phyloP scores from a whole-genome alignment of 2,797 vertebrate genomes.

The Hypotaenidia okinawae region DNA sequence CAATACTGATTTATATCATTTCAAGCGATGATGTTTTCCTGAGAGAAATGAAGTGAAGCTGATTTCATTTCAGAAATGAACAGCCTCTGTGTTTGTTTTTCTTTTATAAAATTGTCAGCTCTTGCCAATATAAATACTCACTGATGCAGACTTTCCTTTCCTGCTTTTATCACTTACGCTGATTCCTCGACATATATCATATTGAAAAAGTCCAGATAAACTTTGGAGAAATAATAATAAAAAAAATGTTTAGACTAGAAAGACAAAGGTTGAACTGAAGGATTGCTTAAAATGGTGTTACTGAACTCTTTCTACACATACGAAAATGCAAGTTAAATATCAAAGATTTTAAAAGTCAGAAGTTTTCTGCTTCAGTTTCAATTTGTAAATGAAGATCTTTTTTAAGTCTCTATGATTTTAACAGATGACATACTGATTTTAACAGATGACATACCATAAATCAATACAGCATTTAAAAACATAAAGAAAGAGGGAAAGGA shows the following conservation, averaged over 20 bases:
- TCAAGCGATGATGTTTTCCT: slow-evolving; percentile 68
- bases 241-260: slow-evolving; percentile 72
- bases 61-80: slow-evolving; percentile 74
- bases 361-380: slow-evolving; percentile 14
- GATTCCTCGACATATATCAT: slow-evolving; percentile 81
- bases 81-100: slow-evolving; percentile 73
- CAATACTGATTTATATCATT: slow-evolving; percentile 74
- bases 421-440: slow-evolving; percentile 16
- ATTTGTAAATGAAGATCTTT: slow-evolving; percentile 18
- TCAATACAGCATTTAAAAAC: slow-evolving; percentile 1
- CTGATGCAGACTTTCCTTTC: slow-evolving; percentile 80
- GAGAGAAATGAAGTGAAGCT: slow-evolving; percentile 70
- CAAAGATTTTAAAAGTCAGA: background rate
- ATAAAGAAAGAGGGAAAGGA: background rate
- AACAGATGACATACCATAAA: background rate
- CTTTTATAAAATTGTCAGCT: slow-evolving; percentile 75
- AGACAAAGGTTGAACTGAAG: slow-evolving; percentile 61
- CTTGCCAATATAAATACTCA: slow-evolving; percentile 84
- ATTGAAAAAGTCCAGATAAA: slow-evolving; percentile 81
- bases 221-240: slow-evolving; percentile 34
- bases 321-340: slow-evolving; percentile 41
- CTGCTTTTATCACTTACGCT: slow-evolving; percentile 75
- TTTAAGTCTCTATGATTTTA: slow-evolving; percentile 20
- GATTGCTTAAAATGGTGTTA: slow-evolving; percentile 53
- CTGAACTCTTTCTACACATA: slow-evolving; percentile 33